phyloP scores from a whole-genome alignment of 2,888 invertebrate genomes.

The Eudemis profundana region DNA sequence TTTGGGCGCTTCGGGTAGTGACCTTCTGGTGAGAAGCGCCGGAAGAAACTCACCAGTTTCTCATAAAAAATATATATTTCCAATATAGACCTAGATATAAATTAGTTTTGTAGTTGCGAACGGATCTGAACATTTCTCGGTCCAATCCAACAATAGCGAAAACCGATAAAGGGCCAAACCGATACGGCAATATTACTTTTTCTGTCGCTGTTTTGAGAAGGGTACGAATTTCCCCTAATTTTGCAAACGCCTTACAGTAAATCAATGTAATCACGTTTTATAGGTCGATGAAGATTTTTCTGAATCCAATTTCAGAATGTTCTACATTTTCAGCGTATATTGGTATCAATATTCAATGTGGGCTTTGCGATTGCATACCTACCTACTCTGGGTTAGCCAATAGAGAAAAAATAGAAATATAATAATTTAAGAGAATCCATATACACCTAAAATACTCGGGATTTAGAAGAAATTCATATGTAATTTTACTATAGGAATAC shows the following conservation, averaged over 20 bases:
- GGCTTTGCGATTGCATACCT: too few species aligned
- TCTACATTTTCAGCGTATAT: background rate
- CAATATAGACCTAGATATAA: background rate
- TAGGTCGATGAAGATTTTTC: background rate
- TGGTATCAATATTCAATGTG: background rate
- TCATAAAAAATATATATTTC: too few species aligned
- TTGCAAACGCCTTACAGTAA: background rate
- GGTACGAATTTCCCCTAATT: slow-evolving; percentile 20
- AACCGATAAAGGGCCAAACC: slow-evolving; percentile 17
- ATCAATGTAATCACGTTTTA: slow-evolving; percentile 6
- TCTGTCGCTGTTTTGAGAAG: slow-evolving; percentile 28
- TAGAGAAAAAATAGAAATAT: too few species aligned
- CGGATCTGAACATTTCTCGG: slow-evolving; percentile 7
- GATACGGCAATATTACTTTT: slow-evolving; percentile 25
- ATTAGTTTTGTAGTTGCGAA: background rate
- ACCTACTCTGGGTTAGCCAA: too few species aligned
- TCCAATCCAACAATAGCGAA: background rate
- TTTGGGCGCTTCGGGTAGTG: too few species aligned
- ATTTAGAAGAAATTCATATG: too few species aligned
- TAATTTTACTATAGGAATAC: too few species aligned
- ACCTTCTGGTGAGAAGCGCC: too few species aligned
- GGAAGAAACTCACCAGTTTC: too few species aligned
- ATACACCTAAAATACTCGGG: too few species aligned
- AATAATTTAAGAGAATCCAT: too few species aligned
- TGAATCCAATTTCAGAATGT: background rate